Base-by-base conservation (phyloP, 2,113 vertebrate species). In the Catharus bicknelli region DNA sequence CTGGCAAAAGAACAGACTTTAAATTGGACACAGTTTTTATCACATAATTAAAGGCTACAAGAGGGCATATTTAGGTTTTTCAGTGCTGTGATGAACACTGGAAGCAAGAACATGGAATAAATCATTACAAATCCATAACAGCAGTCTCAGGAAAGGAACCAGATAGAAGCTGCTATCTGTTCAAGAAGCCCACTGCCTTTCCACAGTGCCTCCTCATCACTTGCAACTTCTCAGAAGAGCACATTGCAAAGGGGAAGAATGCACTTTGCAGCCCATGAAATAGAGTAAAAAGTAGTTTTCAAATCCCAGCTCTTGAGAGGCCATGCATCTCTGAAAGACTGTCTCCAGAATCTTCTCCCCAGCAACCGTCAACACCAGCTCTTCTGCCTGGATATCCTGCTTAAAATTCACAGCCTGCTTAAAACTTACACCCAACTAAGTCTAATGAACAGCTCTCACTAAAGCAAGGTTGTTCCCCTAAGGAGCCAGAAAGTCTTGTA, bases 211-310 rank as follows among this genome's bases (percentile, higher is more conserved):
- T 66, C 74, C 36, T 70, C 22, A 29, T 29, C 3, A 1, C 62
- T 58, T 72, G 30, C 3, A 8, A 69, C 27, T 50, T 72, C 38
- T 69, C 45, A 79, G 67, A 95, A 73, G 45, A 79, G 25, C 26
- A 57, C 0, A 0, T 16, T 55, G 47, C 53, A 55, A 75, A 61
- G 11, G 11, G 12, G 32, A 79, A 51, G 13, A 81, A 61, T 0
- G 1, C 6, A 6, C 22, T 77, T 88, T 77, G 83, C 66, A 80
- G 63, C 23, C n/a, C 25, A 50, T 16, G 45, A 75, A 8, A 66
- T 0, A 36, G 32, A 68, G 34, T 8, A 88, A 76, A 16, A 90
- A 79, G 26, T 4, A 59, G 16, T 75, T 88, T 90, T 74, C 48
- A 81, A 21, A 48, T 55, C 43, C 29, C 23, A 61, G 23, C 68